Conservation (phyloP, 2,888 invertebrate genomes). For the Ormyrus nitidulus region DNA sequence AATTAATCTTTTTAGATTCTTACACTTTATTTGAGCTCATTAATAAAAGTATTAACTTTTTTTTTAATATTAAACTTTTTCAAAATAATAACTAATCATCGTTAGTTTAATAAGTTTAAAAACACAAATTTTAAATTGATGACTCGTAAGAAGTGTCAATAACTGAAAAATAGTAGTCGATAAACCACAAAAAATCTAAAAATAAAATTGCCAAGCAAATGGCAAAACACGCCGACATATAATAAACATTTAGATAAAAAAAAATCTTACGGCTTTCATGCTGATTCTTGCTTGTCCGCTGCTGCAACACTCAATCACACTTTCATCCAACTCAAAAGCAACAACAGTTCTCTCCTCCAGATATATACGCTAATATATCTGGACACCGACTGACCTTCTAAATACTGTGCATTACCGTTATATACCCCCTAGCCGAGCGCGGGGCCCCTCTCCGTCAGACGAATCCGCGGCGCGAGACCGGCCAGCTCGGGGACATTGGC, state of each 20-base stretch:
- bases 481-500: background rate
- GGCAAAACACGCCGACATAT: no score
- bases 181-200: background rate
- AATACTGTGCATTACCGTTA: conserved; percentile 52
- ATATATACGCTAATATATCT: conserved; percentile 28
- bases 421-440: conserved; percentile 41
- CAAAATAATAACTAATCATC: no score
- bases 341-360: background rate
- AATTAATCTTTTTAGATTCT: no score
- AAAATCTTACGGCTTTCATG: conserved; percentile 49
- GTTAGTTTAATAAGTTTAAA: no score
- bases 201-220: background rate
- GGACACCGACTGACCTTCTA: conserved; percentile 50
- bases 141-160: no score
- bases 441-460: conserved; percentile 19
- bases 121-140: no score
- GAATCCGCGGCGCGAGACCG: background rate
- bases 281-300: background rate
- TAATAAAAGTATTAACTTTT: no score
- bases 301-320: conserved; percentile 1
- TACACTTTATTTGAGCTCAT: no score
- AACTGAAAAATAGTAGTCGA: no score
- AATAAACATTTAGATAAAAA: background rate
- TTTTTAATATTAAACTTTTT: no score
- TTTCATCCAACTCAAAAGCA: background rate